Conservation (phyloP, 2,888 invertebrate genomes). For the Deilephila elpenor region DNA sequence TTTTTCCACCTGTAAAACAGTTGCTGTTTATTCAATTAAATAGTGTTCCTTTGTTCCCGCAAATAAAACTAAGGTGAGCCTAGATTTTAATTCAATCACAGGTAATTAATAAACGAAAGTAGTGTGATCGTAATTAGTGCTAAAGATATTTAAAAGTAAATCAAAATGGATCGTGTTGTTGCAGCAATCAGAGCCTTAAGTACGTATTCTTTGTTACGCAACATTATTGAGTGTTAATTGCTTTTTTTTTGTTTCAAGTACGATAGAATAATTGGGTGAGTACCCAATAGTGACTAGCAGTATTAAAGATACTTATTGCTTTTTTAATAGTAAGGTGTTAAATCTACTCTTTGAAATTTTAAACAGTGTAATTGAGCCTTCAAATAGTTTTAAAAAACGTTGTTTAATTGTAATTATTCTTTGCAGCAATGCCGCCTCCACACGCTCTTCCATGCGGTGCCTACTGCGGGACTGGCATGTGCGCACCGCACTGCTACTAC, state of each 20-base stretch:
- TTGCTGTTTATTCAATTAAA: constrained; percentile 34
- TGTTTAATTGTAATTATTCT: not conserved
- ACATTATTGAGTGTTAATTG: not conserved
- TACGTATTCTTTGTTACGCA: not conserved
- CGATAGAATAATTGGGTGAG: too few relatives aligned
- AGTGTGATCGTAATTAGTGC: too few relatives aligned
- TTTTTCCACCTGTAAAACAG: constrained; percentile 40
- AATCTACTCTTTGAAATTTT: too few relatives aligned
- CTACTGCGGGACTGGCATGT: constrained; percentile 60
- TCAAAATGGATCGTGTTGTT: constrained; percentile 7
- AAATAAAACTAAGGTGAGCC: constrained; percentile 23
- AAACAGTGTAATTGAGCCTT: too few relatives aligned
- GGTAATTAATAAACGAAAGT: not conserved
- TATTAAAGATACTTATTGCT: too few relatives aligned
- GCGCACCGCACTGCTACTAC: constrained; percentile 60
- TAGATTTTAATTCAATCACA: not conserved
- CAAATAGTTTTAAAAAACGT: too few relatives aligned
- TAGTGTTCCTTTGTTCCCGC: constrained; percentile 37
- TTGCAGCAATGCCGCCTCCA: constrained; percentile 69
- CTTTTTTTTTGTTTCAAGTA: not conserved
- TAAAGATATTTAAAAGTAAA: not conserved
- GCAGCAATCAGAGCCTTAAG: not conserved
- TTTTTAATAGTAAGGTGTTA: too few relatives aligned
- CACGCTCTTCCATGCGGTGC: constrained; percentile 67
- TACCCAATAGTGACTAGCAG: too few relatives aligned